Base-by-base conservation (phyloP, 1,140 invertebrate species). In the Pseudomyrmex concolor region DNA sequence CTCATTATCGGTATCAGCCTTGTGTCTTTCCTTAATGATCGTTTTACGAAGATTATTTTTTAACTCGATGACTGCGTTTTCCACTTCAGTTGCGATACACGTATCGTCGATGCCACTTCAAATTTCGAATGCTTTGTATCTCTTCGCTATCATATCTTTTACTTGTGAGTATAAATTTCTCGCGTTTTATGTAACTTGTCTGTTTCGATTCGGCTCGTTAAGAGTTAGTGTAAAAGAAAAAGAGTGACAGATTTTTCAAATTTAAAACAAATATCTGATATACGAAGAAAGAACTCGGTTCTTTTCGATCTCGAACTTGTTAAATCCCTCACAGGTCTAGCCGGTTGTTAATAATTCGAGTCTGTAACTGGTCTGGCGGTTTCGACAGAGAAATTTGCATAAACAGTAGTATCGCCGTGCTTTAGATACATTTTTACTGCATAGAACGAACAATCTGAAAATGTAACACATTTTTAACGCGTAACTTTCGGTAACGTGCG, bases 1-100 rank as follows among this genome's bases (percentile, higher is more conserved):
- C 89, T 91, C 77, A 89, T 90, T 91, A 91, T 91, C 91, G 83
- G 54, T 85, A 76, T 25, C 78, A 87, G 59, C 74, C 63, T 85
- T 83, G 60, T 72, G 83, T 72, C 80, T 88, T 84, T 73, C 50
- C 22, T 74, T 55, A 64, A 60, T 77, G 62, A 84, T 73, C 55
- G 17, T 54, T 34, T 34, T 34, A 34, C 34, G 34, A 7, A 5
- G 34, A 76, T 73, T 2, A 76, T 54, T 17, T 34, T 34, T 34
- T 12, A 15, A 15, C 9, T 51, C 8, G n/a, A 1, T 51, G 64
- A 59, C 50, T 77, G 34, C 15, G 10, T 72, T 77, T 82, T 83
- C 51, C 13, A n/a, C 51, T 64, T 54, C 1, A 15, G 59, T 7
- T 34, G 59, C 9, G 67, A 62, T 66, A 85, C 55, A 50, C n/a